A percentile compares a stretch with the other conserved stretches of the same genome.
These are phyloP conservation scores for Drosophila quasianomalipes DNA, from an alignment of 2,888 invertebrate genomes.

Conservation along the genomic window DNA sequence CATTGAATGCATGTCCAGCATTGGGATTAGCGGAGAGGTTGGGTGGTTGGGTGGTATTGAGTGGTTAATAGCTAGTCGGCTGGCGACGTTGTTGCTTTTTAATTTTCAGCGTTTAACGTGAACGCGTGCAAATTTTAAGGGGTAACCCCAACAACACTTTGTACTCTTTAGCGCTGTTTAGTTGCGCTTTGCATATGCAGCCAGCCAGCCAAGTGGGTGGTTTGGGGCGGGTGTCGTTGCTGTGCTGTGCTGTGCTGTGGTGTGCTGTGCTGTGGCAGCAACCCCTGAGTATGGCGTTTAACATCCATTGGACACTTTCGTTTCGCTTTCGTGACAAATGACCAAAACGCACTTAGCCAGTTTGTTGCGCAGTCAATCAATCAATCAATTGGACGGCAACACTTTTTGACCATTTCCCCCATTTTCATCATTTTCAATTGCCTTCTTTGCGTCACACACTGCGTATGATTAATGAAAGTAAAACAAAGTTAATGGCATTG, in stretches of 20 bases:
- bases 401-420: conserved; percentile 19
- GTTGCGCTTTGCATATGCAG: conserved; percentile 69
- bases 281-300: conserved; percentile 27
- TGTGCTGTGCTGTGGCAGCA: conserved; percentile 15
- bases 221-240: not conserved
- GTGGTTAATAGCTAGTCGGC: not conserved
- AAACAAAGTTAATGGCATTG: not conserved
- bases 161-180: conserved; percentile 78
- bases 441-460: conserved; percentile 22
- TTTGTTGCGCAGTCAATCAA: conserved; percentile 36
- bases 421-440: conserved; percentile 17
- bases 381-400: conserved; percentile 28
- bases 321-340: conserved; percentile 45
- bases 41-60: not conserved
- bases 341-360: conserved; percentile 40
- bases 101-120: conserved; percentile 71
- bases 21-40: not conserved
- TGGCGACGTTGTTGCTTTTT: conserved; percentile 38
- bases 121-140: conserved; percentile 59
- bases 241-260: not conserved
- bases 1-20: conserved; percentile 30
- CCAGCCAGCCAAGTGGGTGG: not conserved
- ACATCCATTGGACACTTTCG: conserved; percentile 23
- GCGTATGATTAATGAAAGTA: conserved; percentile 52
- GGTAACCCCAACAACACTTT: conserved; percentile 53